phyloP scores from a whole-genome alignment of 2,113 vertebrate genomes.

The Mellivora capensis region DNA sequence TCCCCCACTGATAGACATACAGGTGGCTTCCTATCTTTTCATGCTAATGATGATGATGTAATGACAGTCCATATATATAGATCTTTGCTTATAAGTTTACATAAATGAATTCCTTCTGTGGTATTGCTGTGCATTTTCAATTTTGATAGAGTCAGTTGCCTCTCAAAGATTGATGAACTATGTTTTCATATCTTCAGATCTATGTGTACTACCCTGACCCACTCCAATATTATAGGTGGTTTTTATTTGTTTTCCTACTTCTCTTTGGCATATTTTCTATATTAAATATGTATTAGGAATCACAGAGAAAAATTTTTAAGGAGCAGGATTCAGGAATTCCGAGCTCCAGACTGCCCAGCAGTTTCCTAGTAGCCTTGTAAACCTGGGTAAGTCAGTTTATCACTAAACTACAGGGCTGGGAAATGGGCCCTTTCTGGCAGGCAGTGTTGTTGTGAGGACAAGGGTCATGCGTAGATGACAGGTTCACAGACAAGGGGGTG shows the following conservation, averaged over 20 bases:
- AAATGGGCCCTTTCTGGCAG: background rate
- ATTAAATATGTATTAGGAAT: background rate
- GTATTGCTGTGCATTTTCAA: background rate
- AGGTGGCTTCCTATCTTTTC: background rate
- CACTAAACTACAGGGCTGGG: background rate
- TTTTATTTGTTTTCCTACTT: background rate
- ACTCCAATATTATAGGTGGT: background rate
- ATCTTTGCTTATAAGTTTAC: background rate
- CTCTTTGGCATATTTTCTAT: background rate
- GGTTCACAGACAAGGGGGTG: background rate
- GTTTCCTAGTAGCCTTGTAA: background rate
- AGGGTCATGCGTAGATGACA: background rate
- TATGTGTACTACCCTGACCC: background rate
- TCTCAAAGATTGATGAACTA: background rate
- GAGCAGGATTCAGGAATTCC: background rate
- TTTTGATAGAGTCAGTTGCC: background rate
- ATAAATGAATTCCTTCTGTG: background rate
- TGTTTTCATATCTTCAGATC: background rate
- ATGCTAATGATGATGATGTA: background rate
- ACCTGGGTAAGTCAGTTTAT: background rate
- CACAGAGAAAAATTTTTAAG: background rate
- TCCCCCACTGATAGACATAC: background rate
- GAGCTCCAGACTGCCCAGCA: background rate
- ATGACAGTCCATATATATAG: background rate
- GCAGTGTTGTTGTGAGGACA: background rate